phyloP scores from a whole-genome alignment of 2,888 invertebrate genomes.

The Scaptomyza caliginosa region DNA sequence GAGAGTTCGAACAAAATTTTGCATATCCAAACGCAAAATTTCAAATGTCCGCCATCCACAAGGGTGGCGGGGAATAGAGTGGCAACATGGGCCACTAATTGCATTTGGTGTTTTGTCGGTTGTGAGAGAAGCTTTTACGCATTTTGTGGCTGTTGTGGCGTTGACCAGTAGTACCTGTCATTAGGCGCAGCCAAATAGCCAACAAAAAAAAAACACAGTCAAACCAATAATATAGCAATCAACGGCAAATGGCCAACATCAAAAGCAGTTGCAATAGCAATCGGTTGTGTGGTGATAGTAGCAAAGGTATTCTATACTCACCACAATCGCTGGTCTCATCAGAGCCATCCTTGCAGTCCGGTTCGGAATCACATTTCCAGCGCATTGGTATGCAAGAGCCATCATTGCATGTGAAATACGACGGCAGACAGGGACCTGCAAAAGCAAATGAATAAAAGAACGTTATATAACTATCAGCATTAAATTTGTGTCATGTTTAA shows the following conservation, averaged over 20 bases:
- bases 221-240: conserved; percentile 77
- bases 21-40: conserved; percentile 19
- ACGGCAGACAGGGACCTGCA: conserved; percentile 79
- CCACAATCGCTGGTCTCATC: conserved; percentile 86
- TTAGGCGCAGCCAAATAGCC: conserved; percentile 49
- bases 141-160: conserved; percentile 60
- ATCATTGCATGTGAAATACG: conserved; percentile 83
- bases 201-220: conserved; percentile 33
- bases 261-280: conserved; percentile 2
- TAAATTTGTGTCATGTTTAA: conserved; percentile 3
- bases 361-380: conserved; percentile 86
- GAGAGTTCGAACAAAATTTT: neutral
- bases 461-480: conserved; percentile 25
- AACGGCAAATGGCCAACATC: conserved; percentile 37
- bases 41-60: conserved; percentile 9
- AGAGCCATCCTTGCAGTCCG: conserved; percentile 87
- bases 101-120: conserved; percentile 64
- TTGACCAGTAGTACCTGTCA: conserved; percentile 66
- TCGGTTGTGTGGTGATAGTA: neutral
- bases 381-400: conserved; percentile 86
- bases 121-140: conserved; percentile 54
- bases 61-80: neutral
- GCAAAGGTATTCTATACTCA: conserved; percentile 70
- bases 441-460: conserved; percentile 19
- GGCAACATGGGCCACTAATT: conserved; percentile 61